phyloP scores from a whole-genome alignment of 2,888 invertebrate species.

The Lymantria monacha region DNA sequence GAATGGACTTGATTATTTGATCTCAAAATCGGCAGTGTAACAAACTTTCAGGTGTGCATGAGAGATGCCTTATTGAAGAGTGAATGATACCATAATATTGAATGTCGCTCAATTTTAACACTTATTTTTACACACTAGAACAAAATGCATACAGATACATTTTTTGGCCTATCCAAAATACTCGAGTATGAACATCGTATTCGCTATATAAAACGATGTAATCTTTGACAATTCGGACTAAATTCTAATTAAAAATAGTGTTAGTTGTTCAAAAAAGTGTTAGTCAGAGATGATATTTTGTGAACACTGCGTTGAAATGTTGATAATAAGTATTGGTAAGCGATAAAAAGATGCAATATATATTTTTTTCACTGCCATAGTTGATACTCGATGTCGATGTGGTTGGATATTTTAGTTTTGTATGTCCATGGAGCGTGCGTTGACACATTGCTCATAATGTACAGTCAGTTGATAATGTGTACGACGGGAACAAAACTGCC shows the following conservation, averaged over 20 bases:
- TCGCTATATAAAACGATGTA: constrained; percentile 24
- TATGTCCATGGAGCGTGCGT: constrained; percentile 2
- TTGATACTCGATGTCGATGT: constrained; percentile 41
- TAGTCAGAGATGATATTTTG: constrained; percentile 72
- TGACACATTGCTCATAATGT: constrained; percentile 44
- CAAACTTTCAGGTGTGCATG: constrained; percentile 31
- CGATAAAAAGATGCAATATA: constrained; percentile 57
- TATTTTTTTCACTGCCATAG: constrained; percentile 78
- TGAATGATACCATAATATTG: constrained; percentile 29
- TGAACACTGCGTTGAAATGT: constrained; percentile 23
- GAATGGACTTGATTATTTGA: constrained; percentile 72
- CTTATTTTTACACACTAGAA: constrained; percentile 15
- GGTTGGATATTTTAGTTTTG: constrained; percentile 17
- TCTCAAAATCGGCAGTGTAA: constrained; percentile 68
- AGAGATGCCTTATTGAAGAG: constrained; percentile 16
- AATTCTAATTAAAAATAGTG: constrained; percentile 39
- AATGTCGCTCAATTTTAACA: constrained; percentile 49
- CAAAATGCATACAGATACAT: constrained; percentile 23
- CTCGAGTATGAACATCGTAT: constrained; percentile 63
- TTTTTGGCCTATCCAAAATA: constrained; percentile 57
- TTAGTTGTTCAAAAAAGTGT: constrained; percentile 40
- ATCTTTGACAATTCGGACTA: constrained; percentile 35
- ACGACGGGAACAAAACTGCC: constrained; percentile 40
- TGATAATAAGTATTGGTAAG: constrained; percentile 8
- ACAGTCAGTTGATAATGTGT: constrained; percentile 12